A percentile compares a stretch with the other conserved stretches of the same genome.
Evolutionary conservation across 2,888 invertebrate genomes (phyloP).

Genomic region (Eledona agricola): DNA sequence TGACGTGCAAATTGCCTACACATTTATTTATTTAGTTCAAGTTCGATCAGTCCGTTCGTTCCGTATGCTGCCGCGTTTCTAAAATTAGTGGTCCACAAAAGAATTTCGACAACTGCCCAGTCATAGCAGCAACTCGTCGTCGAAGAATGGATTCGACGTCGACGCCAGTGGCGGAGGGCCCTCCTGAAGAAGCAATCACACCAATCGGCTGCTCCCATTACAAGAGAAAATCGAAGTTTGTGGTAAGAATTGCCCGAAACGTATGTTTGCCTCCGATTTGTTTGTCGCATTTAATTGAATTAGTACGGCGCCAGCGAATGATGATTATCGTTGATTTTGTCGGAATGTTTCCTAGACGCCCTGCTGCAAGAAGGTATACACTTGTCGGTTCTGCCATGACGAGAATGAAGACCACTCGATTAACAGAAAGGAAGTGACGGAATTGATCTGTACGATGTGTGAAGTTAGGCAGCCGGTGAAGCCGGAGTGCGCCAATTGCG

Average conservation of each 20-base stretch:
- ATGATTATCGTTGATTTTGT: constrained; percentile 9
- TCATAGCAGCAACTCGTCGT: constrained; percentile 5
- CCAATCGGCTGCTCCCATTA: constrained; percentile 83
- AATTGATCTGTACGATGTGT: constrained; percentile 85
- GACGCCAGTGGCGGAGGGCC: constrained; percentile 57
- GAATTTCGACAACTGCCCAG: constrained; percentile 14
- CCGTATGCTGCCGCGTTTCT: constrained; percentile 16
- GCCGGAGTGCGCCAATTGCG: constrained; percentile 79
- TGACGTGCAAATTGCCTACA: constrained; percentile 16
- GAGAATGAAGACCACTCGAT: constrained; percentile 85
- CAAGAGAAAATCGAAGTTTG: constrained; percentile 84
- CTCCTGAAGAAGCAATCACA: constrained; percentile 62
- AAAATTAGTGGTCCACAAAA: constrained; percentile 22
- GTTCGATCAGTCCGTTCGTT: constrained; percentile 10
- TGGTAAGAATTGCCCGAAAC: constrained; percentile 70
- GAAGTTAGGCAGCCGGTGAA: constrained; percentile 82
- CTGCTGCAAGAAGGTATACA: constrained; percentile 88
- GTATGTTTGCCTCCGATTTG: constrained; percentile 5
- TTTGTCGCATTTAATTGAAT: constrained; percentile 18
- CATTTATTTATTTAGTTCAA: constrained; percentile 27
- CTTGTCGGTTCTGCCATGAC: constrained; percentile 91
- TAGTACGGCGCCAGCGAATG: constrained; percentile 12
- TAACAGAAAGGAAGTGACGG: constrained; percentile 82
- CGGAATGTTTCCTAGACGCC: constrained; percentile 74
- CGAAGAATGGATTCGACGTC: constrained; percentile 48